These are phyloP conservation scores for Drosophila bifasciata DNA, from an alignment of 1,140 invertebrate species.

Conservation along the genomic window DNA sequence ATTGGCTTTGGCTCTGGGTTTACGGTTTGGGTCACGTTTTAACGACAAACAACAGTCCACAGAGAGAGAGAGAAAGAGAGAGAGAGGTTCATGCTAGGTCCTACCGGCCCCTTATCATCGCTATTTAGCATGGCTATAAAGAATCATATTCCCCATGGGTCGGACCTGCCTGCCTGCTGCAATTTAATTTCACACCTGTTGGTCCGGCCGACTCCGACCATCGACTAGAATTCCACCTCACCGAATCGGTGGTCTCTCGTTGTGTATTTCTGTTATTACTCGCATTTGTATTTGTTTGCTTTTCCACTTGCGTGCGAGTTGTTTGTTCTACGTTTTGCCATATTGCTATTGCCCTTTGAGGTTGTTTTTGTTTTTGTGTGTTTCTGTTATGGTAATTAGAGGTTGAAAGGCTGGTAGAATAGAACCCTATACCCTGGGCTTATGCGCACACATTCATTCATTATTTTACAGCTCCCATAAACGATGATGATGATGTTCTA, in stretches of 20 bases:
- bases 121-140: constrained; percentile 44
- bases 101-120: constrained; percentile 38
- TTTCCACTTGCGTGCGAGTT: constrained; percentile 66
- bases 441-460: constrained; percentile 9
- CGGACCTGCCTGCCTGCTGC: constrained; percentile 27
- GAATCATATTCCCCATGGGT: constrained; percentile 50
- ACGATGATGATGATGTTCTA: constrained; percentile 7
- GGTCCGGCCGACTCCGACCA: background rate
- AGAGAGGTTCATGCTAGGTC: constrained; percentile 11
- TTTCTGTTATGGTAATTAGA: constrained; percentile 68
- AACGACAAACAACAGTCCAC: constrained; percentile 22
- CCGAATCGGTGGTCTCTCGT: constrained; percentile 20
- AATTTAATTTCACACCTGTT: constrained; percentile 73
- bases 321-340: constrained; percentile 45
- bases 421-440: too few species aligned
- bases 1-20: constrained; percentile 13
- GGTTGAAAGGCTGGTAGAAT: constrained; percentile 16
- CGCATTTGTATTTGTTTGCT: constrained; percentile 56
- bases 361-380: constrained; percentile 3
- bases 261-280: background rate
- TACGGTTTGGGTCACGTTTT: constrained; percentile 61
- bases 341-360: constrained; percentile 44
- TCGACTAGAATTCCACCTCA: constrained; percentile 44
- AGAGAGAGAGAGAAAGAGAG: constrained; percentile 3
- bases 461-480: constrained; percentile 18